Evolutionary conservation across 2,888 invertebrate species (phyloP), one percentile per base, ranked within the genome.

Genomic region (Pycnomerus fuliginosus): DNA sequence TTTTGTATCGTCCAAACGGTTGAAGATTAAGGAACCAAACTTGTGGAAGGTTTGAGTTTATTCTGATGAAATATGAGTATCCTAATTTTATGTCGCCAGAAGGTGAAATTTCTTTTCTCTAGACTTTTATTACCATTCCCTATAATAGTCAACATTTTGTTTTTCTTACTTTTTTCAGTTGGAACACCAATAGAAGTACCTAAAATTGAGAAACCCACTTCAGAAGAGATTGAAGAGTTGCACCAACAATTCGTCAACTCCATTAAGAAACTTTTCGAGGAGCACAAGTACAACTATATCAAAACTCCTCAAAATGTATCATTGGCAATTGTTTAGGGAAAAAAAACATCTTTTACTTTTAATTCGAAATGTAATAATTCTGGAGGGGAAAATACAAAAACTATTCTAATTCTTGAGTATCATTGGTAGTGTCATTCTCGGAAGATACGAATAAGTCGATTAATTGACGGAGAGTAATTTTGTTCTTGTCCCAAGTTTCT

Each of bases 391-490:
- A 20, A 20, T 20, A 7, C 20, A 7, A 20, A 20, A 20, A 20
- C 20, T 20, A 20, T 8, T 20, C 20, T 7, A 8, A 8, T 20
- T 20, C 14, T 3, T 28, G 17, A 32, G 8, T 32, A 5, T 20
- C 29, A 13, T 3, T 29, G 5, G 3, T 13, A 32, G 16, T 11
- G 16, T 14, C 8, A 29, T 13, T 15, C 12, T 12, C 13, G 20
- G 29, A 3, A 16, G 23, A 32, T 4, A 48, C 45, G 53, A 76
- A 75, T 25, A 76, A 61, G 44, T 69, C 58, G 32, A 64, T 61
- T 11, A 77, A 59, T 47, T 74, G 71, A 16, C 64, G 56, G 1
- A 76, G 51, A 1, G 74, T 75, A n/a, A 76, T 61, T 53, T 68
- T 69, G 44, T 70, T 71, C 43, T 67, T 65, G 34, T 70, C 67